Conservation (phyloP, 2,113 vertebrate species). For the Pseudopodoces humilis region DNA sequence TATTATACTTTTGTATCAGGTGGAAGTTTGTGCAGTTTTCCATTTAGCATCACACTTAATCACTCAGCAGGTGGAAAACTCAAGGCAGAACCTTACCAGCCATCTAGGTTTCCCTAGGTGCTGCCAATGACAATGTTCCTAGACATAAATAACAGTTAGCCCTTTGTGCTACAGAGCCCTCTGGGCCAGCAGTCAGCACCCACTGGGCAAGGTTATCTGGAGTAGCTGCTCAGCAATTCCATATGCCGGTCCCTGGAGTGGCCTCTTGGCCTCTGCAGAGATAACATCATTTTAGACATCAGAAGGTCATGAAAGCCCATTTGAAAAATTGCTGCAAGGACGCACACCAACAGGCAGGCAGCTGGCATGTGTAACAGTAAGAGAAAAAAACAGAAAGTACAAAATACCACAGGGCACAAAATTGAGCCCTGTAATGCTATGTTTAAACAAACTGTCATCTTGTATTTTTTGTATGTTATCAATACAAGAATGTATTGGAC, state of each 20-base stretch:
- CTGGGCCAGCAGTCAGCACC: not conserved
- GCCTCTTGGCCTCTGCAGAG: not conserved
- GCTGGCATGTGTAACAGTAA: not conserved
- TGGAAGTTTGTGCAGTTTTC: not conserved
- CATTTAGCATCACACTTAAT: not conserved
- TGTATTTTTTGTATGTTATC: not conserved
- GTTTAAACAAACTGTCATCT: not conserved
- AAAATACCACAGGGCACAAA: not conserved
- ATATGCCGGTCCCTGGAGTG: accelerated
- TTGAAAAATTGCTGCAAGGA: not conserved
- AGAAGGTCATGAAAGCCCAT: not conserved
- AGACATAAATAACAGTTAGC: not conserved
- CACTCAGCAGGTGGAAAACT: not conserved
- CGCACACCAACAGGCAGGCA: not conserved
- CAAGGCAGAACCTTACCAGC: not conserved
- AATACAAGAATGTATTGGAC: not conserved
- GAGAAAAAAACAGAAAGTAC: not conserved
- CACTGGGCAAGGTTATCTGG: not conserved
- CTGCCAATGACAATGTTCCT: not conserved
- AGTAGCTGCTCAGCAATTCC: not conserved
- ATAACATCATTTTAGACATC: not conserved
- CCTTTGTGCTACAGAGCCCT: not conserved
- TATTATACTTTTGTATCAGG: not conserved
- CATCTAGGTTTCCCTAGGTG: not conserved
- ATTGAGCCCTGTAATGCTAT: not conserved